Evolutionary conservation across 2,113 vertebrate genomes (phyloP).

Genomic region (Eptesicus fuscus): DNA sequence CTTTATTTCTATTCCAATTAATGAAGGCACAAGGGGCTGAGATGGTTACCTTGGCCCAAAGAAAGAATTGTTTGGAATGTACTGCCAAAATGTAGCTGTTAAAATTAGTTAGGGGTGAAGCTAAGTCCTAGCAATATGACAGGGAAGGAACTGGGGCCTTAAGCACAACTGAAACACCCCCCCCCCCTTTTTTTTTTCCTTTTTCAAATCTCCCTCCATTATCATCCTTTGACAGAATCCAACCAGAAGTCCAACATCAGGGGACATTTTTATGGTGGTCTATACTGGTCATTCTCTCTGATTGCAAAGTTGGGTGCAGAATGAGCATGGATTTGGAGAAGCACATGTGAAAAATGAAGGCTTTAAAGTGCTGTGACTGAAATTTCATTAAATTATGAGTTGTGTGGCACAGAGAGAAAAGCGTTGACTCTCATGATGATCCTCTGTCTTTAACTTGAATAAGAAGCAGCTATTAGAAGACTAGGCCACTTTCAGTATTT

Average conservation of each 20-base stretch:
- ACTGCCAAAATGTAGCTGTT: neutral
- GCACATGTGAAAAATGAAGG: neutral
- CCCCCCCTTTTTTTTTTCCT: neutral
- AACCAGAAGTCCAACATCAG: neutral
- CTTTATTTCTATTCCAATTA: neutral
- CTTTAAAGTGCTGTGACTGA: neutral
- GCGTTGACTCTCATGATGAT: neutral
- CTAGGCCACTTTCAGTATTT: neutral
- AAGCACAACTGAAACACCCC: neutral
- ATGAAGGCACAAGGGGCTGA: neutral
- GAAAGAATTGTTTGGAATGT: neutral
- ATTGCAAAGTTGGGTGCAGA: neutral
- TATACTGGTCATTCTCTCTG: neutral
- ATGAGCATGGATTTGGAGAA: neutral
- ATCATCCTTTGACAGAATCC: neutral
- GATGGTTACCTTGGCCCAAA: neutral
- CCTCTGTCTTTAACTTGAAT: neutral
- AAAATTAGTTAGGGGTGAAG: neutral
- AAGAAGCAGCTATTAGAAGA: neutral
- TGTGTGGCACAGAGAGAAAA: neutral
- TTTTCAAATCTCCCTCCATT: neutral
- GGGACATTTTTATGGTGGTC: neutral
- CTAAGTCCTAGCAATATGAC: neutral
- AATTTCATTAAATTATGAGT: neutral
- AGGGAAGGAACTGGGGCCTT: neutral